phyloP scores from a whole-genome alignment of 2,797 vertebrate genomes.

The Gymnocypris eckloni region DNA sequence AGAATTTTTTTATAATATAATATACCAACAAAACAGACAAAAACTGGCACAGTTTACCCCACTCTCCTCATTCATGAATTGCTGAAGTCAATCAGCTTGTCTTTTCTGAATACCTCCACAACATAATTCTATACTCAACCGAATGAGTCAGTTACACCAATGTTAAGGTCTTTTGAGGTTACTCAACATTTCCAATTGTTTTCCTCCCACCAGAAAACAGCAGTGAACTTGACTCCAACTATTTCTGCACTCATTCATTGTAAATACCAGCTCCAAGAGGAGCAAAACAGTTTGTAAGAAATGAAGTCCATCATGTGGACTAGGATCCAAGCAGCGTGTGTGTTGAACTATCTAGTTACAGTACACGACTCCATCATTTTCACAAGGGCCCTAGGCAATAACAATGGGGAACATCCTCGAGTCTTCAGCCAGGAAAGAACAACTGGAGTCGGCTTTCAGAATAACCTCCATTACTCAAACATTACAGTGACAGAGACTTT shows the following conservation, averaged over 20 bases:
- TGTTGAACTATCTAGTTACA: constrained; percentile 17
- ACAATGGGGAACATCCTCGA: constrained; percentile 9
- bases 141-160: constrained; percentile 22
- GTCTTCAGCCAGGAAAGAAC: constrained; percentile 22
- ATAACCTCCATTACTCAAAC: constrained; percentile 11
- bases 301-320: not conserved
- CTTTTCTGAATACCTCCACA: constrained; percentile 26
- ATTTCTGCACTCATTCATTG: constrained; percentile 23
- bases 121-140: constrained; percentile 25
- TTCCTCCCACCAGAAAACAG: constrained; percentile 28
- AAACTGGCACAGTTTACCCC: not conserved
- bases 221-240: constrained; percentile 27
- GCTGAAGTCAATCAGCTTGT: constrained; percentile 13
- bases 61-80: not conserved
- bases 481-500: constrained; percentile 6
- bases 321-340: constrained; percentile 13
- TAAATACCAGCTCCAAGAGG: not conserved
- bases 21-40: not conserved
- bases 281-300: constrained; percentile 9
- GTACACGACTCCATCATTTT: constrained; percentile 36
- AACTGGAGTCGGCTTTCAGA: constrained; percentile 14
- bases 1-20: no score
- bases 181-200: constrained; percentile 42
- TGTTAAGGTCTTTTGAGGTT: constrained; percentile 1
- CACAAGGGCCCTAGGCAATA: constrained; percentile 39